Evolutionary conservation across 2,888 invertebrate species (phyloP).

Genomic region (Archips crataeganus): DNA sequence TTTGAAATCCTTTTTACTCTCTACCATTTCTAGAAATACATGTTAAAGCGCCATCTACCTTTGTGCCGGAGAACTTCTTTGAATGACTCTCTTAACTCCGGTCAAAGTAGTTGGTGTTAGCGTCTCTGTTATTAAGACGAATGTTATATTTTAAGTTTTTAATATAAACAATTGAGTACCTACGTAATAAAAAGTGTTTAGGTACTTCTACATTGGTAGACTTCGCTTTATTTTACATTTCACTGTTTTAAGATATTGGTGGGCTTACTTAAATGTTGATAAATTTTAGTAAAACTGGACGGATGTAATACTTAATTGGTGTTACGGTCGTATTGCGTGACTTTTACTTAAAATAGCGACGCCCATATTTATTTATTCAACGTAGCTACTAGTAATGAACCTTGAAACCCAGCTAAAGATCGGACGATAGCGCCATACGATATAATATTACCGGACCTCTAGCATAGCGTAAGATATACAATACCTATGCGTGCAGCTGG

Average conservation of each 20-base stretch:
- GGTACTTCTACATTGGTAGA: not conserved
- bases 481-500: too few relatives aligned
- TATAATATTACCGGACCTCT: too few relatives aligned
- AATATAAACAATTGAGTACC: too few relatives aligned
- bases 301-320: not conserved
- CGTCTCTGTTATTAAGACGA: not conserved
- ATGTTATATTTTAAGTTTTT: too few relatives aligned
- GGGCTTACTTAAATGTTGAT: too few relatives aligned
- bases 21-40: constrained; percentile 6
- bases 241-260: too few relatives aligned
- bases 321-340: not conserved
- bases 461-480: too few relatives aligned
- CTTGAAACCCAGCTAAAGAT: not conserved
- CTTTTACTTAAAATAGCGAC: not conserved
- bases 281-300: not conserved
- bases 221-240: not conserved
- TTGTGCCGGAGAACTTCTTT: not conserved
- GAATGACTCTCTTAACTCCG: not conserved
- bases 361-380: not conserved
- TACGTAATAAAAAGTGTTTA: too few relatives aligned
- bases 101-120: not conserved
- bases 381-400: not conserved
- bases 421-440: not conserved
- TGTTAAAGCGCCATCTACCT: constrained; percentile 3
- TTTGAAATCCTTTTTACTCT: not conserved